Evolutionary conservation across 2,888 invertebrate species (phyloP).

Genomic region (Luperina nickerlii): DNA sequence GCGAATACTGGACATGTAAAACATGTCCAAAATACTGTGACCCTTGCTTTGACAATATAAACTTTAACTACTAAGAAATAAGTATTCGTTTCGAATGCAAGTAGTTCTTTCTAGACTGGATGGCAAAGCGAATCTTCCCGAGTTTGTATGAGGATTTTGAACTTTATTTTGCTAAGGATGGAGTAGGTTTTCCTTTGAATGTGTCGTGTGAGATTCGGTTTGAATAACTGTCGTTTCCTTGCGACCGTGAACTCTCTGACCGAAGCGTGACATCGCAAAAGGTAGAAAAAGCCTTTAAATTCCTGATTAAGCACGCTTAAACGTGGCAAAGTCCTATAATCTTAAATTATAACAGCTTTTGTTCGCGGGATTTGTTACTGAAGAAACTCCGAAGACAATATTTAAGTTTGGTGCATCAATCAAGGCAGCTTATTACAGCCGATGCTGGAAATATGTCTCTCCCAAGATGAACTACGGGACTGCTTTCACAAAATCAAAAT

Average conservation of each 20-base stretch:
- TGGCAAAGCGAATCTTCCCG: neutral
- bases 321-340: conserved; percentile 25
- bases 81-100: neutral
- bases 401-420: neutral
- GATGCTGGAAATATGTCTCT: neutral
- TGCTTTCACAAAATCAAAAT: neutral
- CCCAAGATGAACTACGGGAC: rapidly evolving
- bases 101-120: conserved; percentile 9
- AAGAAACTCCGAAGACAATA: neutral
- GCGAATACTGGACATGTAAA: conserved; percentile 44
- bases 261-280: conserved; percentile 58
- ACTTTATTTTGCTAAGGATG: rapidly evolving
- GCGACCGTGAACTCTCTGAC: conserved; percentile 62
- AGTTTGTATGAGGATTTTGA: neutral
- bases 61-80: neutral
- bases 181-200: conserved; percentile 12
- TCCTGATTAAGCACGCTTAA: conserved; percentile 52
- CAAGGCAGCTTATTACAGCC: neutral
- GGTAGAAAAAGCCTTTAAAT: conserved; percentile 45
- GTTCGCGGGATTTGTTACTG: conserved; percentile 12
- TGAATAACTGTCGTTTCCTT: conserved; percentile 32
- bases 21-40: conserved; percentile 34
- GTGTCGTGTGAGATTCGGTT: conserved; percentile 23
- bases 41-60: neutral
- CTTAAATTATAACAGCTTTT: conserved; percentile 39